A percentile compares a stretch with the other conserved stretches of the same genome.
These are phyloP conservation scores for Penaeus vannamei DNA, from an alignment of 1,140 invertebrate genomes.

Conservation along the genomic window DNA sequence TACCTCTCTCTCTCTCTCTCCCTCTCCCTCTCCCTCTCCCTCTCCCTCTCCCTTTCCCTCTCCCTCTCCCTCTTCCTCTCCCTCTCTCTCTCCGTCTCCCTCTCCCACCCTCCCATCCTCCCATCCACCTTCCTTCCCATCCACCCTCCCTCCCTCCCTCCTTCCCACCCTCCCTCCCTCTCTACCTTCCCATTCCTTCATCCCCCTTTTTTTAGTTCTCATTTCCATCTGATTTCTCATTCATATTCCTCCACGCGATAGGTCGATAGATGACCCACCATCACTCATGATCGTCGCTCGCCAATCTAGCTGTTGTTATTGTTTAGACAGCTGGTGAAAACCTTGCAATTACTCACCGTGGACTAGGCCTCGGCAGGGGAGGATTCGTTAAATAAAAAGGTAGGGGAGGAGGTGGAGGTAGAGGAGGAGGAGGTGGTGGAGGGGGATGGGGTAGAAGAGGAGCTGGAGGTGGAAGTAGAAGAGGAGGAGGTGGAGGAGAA, in stretches of 20 bases:
- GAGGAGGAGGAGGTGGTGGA: background rate
- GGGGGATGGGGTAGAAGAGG: too few relatives aligned
- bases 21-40: background rate
- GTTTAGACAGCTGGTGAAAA: conserved; percentile 44
- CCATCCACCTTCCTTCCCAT: too few relatives aligned
- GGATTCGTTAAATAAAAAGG: background rate
- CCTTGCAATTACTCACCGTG: conserved; percentile 36
- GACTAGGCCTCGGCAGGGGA: conserved; percentile 22
- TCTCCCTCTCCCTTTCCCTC: background rate
- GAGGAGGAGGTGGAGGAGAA: too few relatives aligned
- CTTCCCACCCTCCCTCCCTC: background rate
- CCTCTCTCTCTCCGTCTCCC: too few relatives aligned
- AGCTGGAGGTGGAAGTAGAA: too few relatives aligned
- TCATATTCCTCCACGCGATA: too few relatives aligned
- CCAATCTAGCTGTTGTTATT: conserved; percentile 31
- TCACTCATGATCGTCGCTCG: conserved; percentile 1
- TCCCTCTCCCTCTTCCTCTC: background rate
- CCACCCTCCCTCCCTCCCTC: background rate
- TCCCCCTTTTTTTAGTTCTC: background rate
- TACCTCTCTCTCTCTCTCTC: background rate
- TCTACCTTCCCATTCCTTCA: background rate
- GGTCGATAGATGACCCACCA: conserved; percentile 1
- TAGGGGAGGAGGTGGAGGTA: background rate
- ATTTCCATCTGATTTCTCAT: background rate
- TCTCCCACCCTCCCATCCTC: background rate